Percentiles rank a stretch among this genome's conserved stretches.
phyloP scores from a whole-genome alignment of 2,888 invertebrate species.

The Halictus ligatus region DNA sequence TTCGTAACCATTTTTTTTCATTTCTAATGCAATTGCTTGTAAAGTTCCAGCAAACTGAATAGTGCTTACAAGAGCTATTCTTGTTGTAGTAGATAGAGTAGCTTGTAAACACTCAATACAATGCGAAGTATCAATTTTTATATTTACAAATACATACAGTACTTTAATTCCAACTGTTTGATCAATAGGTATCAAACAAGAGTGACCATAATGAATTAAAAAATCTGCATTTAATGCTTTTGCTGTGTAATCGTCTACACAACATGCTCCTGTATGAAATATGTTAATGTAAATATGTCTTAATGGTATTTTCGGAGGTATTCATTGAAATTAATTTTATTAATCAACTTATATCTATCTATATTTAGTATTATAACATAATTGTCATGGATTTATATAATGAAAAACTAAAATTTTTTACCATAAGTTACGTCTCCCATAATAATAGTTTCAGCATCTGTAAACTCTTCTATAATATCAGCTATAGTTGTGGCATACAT shows the following conservation, averaged over 20 bases:
- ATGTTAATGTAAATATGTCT: not conserved
- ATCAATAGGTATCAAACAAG: slow-evolving; percentile 96
- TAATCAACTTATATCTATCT: too few species aligned
- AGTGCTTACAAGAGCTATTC: slow-evolving; percentile 96
- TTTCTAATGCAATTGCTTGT: slow-evolving; percentile 91
- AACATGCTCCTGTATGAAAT: slow-evolving; percentile 91
- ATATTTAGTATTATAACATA: not conserved
- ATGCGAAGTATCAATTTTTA: slow-evolving; percentile 97
- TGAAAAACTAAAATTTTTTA: slow-evolving; percentile 52
- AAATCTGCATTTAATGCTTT: slow-evolving; percentile 95
- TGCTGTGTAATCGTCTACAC: slow-evolving; percentile 98
- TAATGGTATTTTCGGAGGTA: not conserved
- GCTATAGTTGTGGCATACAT: slow-evolving; percentile 97
- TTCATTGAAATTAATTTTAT: not conserved
- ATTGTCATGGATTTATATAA: not conserved
- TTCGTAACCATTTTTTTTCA: slow-evolving; percentile 89
- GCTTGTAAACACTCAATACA: slow-evolving; percentile 94
- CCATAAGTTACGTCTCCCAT: slow-evolving; percentile 99
- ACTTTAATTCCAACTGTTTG: slow-evolving; percentile 94
- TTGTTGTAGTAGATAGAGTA: slow-evolving; percentile 88
- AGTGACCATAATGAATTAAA: slow-evolving; percentile 98
- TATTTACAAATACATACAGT: slow-evolving; percentile 99
- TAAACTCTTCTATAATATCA: slow-evolving; percentile 96
- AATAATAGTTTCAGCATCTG: slow-evolving; percentile 95
- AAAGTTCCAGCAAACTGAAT: slow-evolving; percentile 98